Evolutionary conservation across 1,140 invertebrate species (phyloP).

Genomic region (Drosophila subobscura): DNA sequence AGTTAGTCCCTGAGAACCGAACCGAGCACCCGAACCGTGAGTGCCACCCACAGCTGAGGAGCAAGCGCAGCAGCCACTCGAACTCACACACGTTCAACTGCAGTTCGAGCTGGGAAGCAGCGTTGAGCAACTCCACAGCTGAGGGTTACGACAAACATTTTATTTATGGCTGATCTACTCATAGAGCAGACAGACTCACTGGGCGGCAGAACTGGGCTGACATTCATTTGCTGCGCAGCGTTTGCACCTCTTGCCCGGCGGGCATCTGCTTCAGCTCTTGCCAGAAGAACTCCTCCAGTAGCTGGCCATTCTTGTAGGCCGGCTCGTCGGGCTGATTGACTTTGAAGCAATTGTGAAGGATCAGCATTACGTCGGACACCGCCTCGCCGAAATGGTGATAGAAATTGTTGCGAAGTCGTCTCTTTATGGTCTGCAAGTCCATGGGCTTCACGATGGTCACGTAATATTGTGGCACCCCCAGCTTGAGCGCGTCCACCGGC

Average conservation of each 20-base stretch:
- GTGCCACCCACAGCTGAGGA: too few species aligned
- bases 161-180: too few species aligned
- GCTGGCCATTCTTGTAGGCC: constrained; percentile 44
- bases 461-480: constrained; percentile 55
- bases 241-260: constrained; percentile 14
- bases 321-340: constrained; percentile 35
- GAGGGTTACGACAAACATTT: too few species aligned
- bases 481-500: constrained; percentile 42
- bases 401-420: constrained; percentile 52
- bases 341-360: constrained; percentile 46
- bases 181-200: too few species aligned
- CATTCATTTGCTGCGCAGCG: too few species aligned
- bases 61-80: too few species aligned
- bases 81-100: too few species aligned
- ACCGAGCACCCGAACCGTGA: too few species aligned
- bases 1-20: too few species aligned
- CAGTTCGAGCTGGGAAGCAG: too few species aligned
- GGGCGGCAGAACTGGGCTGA: too few species aligned
- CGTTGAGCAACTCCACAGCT: too few species aligned
- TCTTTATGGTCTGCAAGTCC: constrained; percentile 57
- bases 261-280: constrained; percentile 35
- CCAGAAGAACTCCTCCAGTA: constrained; percentile 55
- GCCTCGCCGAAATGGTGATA: constrained; percentile 37
- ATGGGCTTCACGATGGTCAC: constrained; percentile 38
- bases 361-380: constrained; percentile 31